Evolutionary conservation across 2,888 invertebrate species (phyloP).

Genomic region (Leucania comma): DNA sequence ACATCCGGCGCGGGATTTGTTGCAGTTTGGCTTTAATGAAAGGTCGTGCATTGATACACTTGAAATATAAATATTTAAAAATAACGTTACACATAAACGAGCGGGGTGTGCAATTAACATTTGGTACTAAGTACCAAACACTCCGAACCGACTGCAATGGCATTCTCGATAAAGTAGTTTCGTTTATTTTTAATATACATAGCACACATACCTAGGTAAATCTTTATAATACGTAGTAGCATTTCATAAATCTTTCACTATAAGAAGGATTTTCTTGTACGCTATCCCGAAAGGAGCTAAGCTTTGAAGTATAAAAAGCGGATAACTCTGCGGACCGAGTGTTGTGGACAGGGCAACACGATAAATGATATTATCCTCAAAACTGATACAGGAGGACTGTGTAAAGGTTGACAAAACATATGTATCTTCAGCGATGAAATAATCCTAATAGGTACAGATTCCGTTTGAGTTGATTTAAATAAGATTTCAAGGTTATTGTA

Average conservation of each 20-base stretch:
- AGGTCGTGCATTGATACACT: neutral
- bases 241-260: constrained; percentile 56
- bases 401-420: constrained; percentile 56
- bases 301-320: constrained; percentile 65
- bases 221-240: constrained; percentile 33
- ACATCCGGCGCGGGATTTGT: neutral
- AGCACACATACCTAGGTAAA: constrained; percentile 17
- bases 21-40: neutral
- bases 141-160: constrained; percentile 23
- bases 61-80: constrained; percentile 8
- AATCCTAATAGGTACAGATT: constrained; percentile 16
- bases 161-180: constrained; percentile 39
- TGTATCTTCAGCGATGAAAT: constrained; percentile 31
- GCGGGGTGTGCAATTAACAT: constrained; percentile 52
- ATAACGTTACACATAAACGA: constrained; percentile 46
- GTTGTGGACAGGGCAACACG: constrained; percentile 64
- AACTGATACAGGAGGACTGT: constrained; percentile 57
- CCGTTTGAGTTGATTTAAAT: neutral
- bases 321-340: constrained; percentile 55
- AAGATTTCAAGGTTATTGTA: constrained; percentile 8
- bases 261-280: constrained; percentile 53
- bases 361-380: constrained; percentile 65
- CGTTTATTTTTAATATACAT: constrained; percentile 37
- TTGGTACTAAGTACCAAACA: constrained; percentile 48
- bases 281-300: constrained; percentile 51